A percentile compares a stretch with the other conserved stretches of the same genome.
Evolutionary conservation across 2,113 vertebrate species (phyloP).

Genomic region (Typhlomys cinereus): DNA sequence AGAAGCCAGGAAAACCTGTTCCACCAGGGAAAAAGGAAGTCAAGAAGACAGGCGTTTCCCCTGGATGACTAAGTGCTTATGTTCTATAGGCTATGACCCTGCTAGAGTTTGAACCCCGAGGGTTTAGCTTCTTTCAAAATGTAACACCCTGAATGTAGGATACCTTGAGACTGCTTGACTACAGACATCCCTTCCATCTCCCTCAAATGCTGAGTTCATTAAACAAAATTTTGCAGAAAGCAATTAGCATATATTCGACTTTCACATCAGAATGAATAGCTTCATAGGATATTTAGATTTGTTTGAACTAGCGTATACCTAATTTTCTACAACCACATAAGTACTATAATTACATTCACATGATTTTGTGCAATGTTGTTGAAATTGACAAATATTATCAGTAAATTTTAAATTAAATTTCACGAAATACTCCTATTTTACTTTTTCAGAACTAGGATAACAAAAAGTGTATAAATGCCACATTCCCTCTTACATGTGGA

Average conservation of each 20-base stretch:
- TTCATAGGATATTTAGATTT: background rate
- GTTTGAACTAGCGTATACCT: conserved; percentile 5
- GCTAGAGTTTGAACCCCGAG: conserved; percentile 39
- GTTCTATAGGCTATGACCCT: conserved; percentile 45
- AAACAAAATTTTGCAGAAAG: background rate
- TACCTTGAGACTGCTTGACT: background rate
- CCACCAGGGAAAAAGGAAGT: conserved; percentile 29
- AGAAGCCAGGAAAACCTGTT: conserved; percentile 56
- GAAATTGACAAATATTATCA: conserved; percentile 42
- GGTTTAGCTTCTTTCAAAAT: conserved; percentile 48
- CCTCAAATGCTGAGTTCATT: background rate
- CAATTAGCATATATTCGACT: background rate
- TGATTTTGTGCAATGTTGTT: conserved; percentile 2
- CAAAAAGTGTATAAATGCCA: too few species aligned
- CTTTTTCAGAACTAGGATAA: background rate
- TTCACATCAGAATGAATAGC: background rate
- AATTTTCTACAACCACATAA: conserved; percentile 18
- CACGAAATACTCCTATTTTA: background rate
- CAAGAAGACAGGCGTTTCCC: conserved; percentile 8
- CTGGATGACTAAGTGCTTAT: conserved; percentile 9
- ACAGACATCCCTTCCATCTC: background rate
- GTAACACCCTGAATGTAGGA: background rate
- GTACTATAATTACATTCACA: background rate
- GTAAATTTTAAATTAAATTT: conserved; percentile 11
- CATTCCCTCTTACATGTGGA: too few species aligned